Evolutionary conservation across 2,888 invertebrate genomes (phyloP).

Genomic region (Tipula lateralis): DNA sequence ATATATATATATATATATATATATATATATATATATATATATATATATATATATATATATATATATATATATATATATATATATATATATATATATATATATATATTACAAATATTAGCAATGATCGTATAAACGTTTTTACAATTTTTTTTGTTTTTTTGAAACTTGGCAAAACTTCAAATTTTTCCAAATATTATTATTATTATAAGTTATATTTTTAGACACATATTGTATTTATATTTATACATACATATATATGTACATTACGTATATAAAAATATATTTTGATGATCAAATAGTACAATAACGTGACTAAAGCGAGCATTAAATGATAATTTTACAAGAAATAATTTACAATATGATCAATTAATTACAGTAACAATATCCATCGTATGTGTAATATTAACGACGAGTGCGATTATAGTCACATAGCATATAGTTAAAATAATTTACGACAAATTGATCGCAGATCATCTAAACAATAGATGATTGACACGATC

Average conservation of each 20-base stretch:
- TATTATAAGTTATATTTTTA: not conserved
- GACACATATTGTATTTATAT: not conserved
- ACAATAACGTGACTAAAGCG: not conserved
- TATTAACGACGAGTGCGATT: no score
- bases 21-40: no score
- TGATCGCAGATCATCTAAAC: not conserved
- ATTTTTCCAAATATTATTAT: slow-evolving; percentile 11
- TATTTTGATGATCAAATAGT: not conserved
- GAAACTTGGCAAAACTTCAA: not conserved
- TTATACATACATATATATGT: not conserved
- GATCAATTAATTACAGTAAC: not conserved
- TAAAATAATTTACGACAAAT: not conserved
- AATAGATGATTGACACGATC: not conserved
- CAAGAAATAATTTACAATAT: not conserved
- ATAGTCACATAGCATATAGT: not conserved
- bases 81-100: no score
- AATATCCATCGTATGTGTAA: no score
- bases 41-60: no score
- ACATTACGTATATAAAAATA: not conserved
- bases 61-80: no score
- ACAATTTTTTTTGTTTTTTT: not conserved
- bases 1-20: not conserved
- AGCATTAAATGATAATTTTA: not conserved
- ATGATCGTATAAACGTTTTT: not conserved
- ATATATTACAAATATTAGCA: not conserved